Percentiles rank a stretch among this genome's conserved stretches.
phyloP scores from a whole-genome alignment of 2,113 vertebrate genomes.

The Sinocyclocheilus rhinocerous region DNA sequence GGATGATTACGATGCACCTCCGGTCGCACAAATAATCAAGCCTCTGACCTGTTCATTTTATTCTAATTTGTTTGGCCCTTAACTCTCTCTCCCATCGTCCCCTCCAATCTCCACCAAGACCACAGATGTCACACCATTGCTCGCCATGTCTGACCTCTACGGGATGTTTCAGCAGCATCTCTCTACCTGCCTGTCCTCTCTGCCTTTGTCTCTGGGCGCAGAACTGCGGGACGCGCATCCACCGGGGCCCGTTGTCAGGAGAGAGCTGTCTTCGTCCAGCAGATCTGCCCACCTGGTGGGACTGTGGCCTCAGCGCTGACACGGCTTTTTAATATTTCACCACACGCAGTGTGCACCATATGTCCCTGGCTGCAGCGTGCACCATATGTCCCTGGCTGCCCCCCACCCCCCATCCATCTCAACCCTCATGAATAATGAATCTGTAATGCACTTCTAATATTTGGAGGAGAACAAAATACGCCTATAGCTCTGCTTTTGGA shows the following conservation, averaged over 20 bases:
- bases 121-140: conserved; percentile 31
- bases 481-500: conserved; percentile 49
- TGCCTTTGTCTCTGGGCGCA: conserved; percentile 53
- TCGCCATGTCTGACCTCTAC: conserved; percentile 27
- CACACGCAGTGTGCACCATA: conserved; percentile 61
- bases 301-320: conserved; percentile 59
- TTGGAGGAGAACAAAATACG: conserved; percentile 42
- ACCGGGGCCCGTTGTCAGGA: conserved; percentile 36
- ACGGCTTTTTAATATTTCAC: conserved; percentile 67
- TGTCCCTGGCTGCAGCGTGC: conserved; percentile 47
- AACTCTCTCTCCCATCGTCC: conserved; percentile 23
- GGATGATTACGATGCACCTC: conserved; percentile 35
- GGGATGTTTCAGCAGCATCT: conserved; percentile 8
- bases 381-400: conserved; percentile 58
- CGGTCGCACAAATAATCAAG: conserved; percentile 35
- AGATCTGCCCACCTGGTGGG: conserved; percentile 53
- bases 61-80: conserved; percentile 45
- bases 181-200: conserved; percentile 1
- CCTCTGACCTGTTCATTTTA: conserved; percentile 48
- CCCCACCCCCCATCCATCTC: conserved; percentile 7
- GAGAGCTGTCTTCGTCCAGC: conserved; percentile 49
- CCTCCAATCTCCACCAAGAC: conserved; percentile 3
- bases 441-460: conserved; percentile 57
- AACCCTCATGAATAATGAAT: conserved; percentile 57
- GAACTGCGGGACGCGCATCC: conserved; percentile 36